Conservation (phyloP, 53 echinoderm and acorn worm species). For the Echinarachnius parma region DNA sequence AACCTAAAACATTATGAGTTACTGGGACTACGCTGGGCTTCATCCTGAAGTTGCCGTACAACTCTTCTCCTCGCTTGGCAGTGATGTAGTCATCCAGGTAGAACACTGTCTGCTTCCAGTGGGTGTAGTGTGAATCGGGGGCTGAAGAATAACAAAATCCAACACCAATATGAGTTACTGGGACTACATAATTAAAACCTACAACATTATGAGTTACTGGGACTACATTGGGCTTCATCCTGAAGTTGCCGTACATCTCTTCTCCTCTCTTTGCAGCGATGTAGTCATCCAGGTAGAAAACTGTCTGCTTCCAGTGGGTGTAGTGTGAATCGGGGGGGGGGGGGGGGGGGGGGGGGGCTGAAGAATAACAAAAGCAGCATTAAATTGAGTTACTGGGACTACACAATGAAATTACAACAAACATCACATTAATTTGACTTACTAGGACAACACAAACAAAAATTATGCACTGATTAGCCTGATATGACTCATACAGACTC, state of each 20-base stretch:
- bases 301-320: slow-evolving; percentile 97
- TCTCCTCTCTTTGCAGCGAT: slow-evolving; percentile 94
- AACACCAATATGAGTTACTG: too few species aligned
- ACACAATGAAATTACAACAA: too few species aligned
- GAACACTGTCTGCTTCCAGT: slow-evolving; percentile 98
- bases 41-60: slow-evolving; percentile 82
- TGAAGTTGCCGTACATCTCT: slow-evolving; percentile 71
- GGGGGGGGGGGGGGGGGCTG: neutral
- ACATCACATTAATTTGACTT: too few species aligned
- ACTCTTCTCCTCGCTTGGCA: slow-evolving; percentile 86
- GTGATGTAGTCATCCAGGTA: slow-evolving; percentile 98
- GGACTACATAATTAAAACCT: neutral
- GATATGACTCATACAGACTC: too few species aligned
- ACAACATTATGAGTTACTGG: too few species aligned
- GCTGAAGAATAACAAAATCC: slow-evolving; percentile 50
- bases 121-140: slow-evolving; percentile 85
- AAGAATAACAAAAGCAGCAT: neutral
- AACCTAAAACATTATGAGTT: too few species aligned
- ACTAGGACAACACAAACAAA: too few species aligned
- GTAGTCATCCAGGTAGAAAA: slow-evolving; percentile 97
- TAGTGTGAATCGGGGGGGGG: slow-evolving; percentile 71
- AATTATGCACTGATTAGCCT: too few species aligned
- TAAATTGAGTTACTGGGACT: neutral
- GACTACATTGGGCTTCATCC: slow-evolving; percentile 95
- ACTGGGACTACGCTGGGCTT: too few species aligned